Conservation (phyloP, 2,797 vertebrate species). For the Lithobates pipiens region DNA sequence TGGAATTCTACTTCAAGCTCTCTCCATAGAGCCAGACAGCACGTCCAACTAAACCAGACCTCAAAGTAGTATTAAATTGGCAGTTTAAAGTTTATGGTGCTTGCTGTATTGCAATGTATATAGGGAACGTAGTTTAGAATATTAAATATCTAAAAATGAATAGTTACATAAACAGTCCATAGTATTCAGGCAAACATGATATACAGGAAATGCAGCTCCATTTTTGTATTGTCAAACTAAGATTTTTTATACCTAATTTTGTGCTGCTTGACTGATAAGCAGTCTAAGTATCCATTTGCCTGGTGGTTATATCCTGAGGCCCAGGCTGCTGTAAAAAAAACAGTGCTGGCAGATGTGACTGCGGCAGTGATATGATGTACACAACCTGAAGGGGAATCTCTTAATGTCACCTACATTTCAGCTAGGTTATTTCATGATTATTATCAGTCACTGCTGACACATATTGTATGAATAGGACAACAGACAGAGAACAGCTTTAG, state of each 20-base stretch:
- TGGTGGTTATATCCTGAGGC: slow-evolving; percentile 24
- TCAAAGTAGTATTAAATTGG: too few relatives aligned
- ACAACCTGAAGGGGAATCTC: slow-evolving; percentile 17
- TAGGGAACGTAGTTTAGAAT: too few relatives aligned
- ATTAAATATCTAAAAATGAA: too few relatives aligned
- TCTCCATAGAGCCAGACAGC: too few relatives aligned
- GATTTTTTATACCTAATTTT: slow-evolving; percentile 9
- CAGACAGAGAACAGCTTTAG: neutral
- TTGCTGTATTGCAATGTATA: too few relatives aligned
- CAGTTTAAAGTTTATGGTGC: too few relatives aligned
- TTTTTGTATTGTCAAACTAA: neutral
- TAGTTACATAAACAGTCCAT: too few relatives aligned
- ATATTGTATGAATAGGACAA: neutral
- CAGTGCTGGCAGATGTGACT: slow-evolving; percentile 19
- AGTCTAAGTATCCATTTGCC: slow-evolving; percentile 29
- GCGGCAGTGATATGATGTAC: slow-evolving; percentile 19
- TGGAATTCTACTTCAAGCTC: too few relatives aligned
- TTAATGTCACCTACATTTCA: neutral
- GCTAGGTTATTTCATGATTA: neutral
- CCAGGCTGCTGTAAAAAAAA: neutral
- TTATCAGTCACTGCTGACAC: neutral
- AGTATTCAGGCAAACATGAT: neutral
- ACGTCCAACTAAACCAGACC: too few relatives aligned
- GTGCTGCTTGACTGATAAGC: slow-evolving; percentile 41
- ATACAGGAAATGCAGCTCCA: neutral